phyloP scores from a whole-genome alignment of 2,113 vertebrate genomes.

The Rhynchomys soricoides region DNA sequence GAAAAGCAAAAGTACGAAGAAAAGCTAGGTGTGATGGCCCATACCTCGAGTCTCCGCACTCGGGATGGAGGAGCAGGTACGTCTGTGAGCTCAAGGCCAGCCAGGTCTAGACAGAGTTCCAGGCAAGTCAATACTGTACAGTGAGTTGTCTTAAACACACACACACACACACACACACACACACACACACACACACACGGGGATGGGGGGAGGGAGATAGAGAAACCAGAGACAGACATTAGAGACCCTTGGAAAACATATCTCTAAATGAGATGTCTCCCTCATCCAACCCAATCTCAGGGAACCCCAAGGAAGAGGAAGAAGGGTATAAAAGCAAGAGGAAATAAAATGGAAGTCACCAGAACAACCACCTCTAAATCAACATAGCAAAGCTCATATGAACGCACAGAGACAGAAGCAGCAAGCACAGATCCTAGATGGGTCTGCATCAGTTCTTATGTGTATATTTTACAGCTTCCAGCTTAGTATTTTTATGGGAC shows the following conservation, averaged over 20 bases:
- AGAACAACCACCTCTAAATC: neutral
- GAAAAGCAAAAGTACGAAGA: neutral
- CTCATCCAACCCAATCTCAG: neutral
- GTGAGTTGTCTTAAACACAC: neutral
- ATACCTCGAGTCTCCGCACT: neutral
- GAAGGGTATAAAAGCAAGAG: neutral
- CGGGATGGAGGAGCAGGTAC: neutral
- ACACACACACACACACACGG: no score
- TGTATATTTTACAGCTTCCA: neutral
- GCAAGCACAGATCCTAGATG: no score
- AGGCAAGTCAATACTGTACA: neutral
- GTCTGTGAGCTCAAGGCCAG: neutral
- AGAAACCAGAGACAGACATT: neutral
- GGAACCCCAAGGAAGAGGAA: neutral
- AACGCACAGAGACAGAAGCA: neutral
- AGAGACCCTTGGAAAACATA: neutral
- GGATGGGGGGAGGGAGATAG: no score
- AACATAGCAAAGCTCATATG: neutral
- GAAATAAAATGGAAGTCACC: neutral
- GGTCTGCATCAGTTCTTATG: neutral
- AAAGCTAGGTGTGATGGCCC: neutral
- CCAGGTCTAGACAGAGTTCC: neutral
- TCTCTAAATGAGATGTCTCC: neutral
- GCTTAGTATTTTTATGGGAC: neutral
- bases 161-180: neutral